Base-by-base conservation (phyloP, 2,888 invertebrate species). In the Oligia strigilis region DNA sequence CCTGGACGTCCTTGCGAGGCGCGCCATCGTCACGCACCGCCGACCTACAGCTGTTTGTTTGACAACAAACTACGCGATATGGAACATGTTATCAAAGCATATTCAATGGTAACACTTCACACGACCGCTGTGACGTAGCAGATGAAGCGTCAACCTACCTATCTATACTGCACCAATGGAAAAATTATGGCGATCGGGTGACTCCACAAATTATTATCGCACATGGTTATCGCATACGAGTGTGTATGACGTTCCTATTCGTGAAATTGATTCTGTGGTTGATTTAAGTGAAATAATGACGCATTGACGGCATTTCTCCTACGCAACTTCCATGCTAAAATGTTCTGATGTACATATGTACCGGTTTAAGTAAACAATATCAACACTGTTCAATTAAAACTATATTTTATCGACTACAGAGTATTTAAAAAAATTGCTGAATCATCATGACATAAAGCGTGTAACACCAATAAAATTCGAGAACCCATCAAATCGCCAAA, bases 41-140 rank as follows among this genome's bases (percentile, higher is more conserved):
- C 92, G 89, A 88, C 89, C 89, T 80, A 91, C 94, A 94, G 93
- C 93, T 93, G 94, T 94, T 95, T 94, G 95, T 95, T 95, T 95
- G 92, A 95, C 94, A 95, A 95, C 95, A 95, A 95, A 94, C 93
- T 88, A 78, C 79, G 86, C 88, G 90, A 92, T 93, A 92, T 88
- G 86, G 83, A 85, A 88, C 88, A 88, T 89, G 89, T 91, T 91
- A 90, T 90, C 90, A 90, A 80, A 71, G 66, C 60, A 86, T 85
- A 84, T 83, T 85, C 81, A 86, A 88, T 90, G 86, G 85, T 81
- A 85, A 79, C 77, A 82, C 79, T 88, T 72, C 80, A 85, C 81
- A 83, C 78, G 65, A 79, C 72, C 77, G 78, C 71, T 81, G 76
- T 87, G 83, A 85, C 82, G 84, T 83, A 80, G 55, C 23, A 71